Conservation (phyloP, 2,113 vertebrate species). For the Plecturocebus donacophilus region DNA sequence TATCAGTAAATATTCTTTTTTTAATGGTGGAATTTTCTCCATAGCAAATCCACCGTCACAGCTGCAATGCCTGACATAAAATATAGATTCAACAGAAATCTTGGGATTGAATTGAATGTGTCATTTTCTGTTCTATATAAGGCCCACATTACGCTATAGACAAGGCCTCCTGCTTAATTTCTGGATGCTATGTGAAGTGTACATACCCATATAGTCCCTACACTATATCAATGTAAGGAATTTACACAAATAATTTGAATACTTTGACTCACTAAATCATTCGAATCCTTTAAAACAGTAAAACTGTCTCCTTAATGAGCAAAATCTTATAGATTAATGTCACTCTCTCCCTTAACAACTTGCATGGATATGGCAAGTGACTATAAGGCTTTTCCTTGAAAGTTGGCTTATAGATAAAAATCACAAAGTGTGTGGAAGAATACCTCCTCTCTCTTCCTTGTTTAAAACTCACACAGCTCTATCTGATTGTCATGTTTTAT, state of each 20-base stretch:
- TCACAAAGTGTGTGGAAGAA: not conserved
- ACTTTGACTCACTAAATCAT: not conserved
- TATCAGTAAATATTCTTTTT: not conserved
- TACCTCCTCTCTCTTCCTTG: not conserved
- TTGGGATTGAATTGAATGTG: not conserved
- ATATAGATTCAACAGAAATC: not conserved
- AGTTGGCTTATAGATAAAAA: slow-evolving; percentile 29
- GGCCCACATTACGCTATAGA: not conserved
- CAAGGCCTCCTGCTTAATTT: not conserved
- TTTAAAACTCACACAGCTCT: slow-evolving; percentile 33
- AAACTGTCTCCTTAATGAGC: not conserved
- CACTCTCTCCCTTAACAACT: not conserved
- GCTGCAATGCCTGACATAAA: not conserved
- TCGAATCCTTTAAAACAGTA: not conserved
- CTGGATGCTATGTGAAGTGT: not conserved
- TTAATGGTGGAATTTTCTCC: not conserved
- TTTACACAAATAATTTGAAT: not conserved
- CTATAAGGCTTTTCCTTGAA: slow-evolving; percentile 37
- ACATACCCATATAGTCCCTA: not conserved
- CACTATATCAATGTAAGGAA: not conserved
- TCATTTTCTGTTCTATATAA: not conserved
- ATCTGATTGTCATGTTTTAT: slow-evolving; percentile 48
- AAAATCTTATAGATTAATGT: not conserved
- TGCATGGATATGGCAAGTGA: not conserved
- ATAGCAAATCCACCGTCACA: not conserved